Conservation (phyloP, 1,140 invertebrate species). For the Drosophila bipectinata region DNA sequence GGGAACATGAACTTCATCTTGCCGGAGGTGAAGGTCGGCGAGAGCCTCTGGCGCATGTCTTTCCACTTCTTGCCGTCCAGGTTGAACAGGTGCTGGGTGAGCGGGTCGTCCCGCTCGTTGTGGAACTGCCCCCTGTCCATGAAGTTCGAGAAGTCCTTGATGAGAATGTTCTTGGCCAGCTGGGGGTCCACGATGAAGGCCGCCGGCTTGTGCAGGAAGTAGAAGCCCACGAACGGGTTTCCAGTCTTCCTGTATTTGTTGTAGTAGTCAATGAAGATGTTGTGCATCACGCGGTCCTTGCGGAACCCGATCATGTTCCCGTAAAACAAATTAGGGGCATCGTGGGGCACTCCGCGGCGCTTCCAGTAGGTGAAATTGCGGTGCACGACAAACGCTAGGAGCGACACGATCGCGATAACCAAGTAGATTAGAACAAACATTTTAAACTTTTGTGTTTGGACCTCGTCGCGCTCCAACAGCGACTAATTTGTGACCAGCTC, state of each 20-base stretch:
- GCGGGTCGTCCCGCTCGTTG: slow-evolving; percentile 82
- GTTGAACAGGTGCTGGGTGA: slow-evolving; percentile 72
- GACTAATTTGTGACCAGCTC: background rate
- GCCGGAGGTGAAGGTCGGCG: slow-evolving; percentile 85
- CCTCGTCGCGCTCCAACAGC: background rate
- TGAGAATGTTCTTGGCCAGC: slow-evolving; percentile 85
- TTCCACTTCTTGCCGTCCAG: slow-evolving; percentile 84
- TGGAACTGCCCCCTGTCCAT: slow-evolving; percentile 84
- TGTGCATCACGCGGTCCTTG: slow-evolving; percentile 27
- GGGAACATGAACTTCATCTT: slow-evolving; percentile 86
- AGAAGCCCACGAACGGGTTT: slow-evolving; percentile 65
- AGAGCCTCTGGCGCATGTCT: slow-evolving; percentile 83
- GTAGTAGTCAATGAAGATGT: slow-evolving; percentile 40
- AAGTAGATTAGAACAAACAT: slow-evolving; percentile 57
- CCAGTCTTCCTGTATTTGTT: slow-evolving; percentile 61
- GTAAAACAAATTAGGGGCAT: slow-evolving; percentile 71
- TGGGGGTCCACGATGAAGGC: slow-evolving; percentile 57
- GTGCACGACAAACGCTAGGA: slow-evolving; percentile 46
- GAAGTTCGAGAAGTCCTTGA: slow-evolving; percentile 86
- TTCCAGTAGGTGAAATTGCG: slow-evolving; percentile 82
- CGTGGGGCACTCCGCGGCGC: slow-evolving; percentile 80
- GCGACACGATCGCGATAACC: slow-evolving; percentile 42
- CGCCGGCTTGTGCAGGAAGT: slow-evolving; percentile 41
- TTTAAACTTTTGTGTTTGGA: background rate
- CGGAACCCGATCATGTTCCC: slow-evolving; percentile 77